These are phyloP conservation scores for Promerops cafer DNA, from an alignment of 2,113 vertebrate genomes.

Conservation along the genomic window DNA sequence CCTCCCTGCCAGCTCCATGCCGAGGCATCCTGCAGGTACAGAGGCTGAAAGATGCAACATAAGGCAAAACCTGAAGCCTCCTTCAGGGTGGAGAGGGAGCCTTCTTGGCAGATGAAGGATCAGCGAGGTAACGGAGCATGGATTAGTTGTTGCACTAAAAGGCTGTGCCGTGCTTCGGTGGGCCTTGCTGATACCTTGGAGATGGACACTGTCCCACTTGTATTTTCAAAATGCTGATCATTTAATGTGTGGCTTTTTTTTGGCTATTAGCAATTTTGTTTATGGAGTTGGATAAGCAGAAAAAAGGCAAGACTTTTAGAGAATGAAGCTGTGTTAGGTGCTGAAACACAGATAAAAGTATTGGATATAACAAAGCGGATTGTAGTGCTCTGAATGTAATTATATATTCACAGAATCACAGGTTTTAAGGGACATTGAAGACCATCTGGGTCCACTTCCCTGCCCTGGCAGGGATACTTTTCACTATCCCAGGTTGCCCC, in stretches of 20 bases:
- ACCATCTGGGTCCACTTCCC: neutral
- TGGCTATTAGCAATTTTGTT: neutral
- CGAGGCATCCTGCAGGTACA: neutral
- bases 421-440: neutral
- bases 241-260: neutral
- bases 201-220: neutral
- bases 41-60: neutral
- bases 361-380: neutral
- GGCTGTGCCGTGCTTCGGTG: neutral
- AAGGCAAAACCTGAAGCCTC: neutral
- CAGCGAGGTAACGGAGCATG: neutral
- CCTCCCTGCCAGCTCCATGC: neutral
- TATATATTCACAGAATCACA: neutral
- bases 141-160: neutral
- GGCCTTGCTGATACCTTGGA: neutral
- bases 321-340: neutral
- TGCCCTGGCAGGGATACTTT: neutral
- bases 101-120: neutral
- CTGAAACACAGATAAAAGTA: neutral
- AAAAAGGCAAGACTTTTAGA: neutral
- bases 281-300: neutral
- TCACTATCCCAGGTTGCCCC: rapidly evolving
- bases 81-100: neutral
- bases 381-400: neutral
- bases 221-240: neutral